A percentile compares a stretch with the other conserved stretches of the same genome.
Conservation (phyloP, 2,113 vertebrate species). For the Cariama cristata region DNA sequence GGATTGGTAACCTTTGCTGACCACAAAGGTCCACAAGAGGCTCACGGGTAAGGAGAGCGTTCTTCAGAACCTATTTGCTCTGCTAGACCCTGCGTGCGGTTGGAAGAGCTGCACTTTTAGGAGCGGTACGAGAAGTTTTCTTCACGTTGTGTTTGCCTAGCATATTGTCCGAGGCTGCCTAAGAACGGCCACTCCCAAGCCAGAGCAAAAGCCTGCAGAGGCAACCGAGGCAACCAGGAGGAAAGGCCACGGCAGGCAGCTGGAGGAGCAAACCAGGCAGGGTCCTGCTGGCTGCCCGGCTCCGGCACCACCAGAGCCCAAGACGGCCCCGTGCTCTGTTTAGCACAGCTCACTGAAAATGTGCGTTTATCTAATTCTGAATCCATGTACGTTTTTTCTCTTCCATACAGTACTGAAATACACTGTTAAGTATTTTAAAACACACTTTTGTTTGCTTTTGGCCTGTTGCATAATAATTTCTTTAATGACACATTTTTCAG, state of each 20-base stretch:
- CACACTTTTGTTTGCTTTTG: not conserved
- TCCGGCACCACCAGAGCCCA: not conserved
- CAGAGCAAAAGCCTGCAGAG: not conserved
- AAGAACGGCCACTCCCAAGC: not conserved
- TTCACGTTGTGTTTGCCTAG: not conserved
- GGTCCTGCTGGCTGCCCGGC: not conserved
- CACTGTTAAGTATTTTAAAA: not conserved
- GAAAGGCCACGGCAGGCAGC: not conserved
- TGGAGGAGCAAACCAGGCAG: accelerated
- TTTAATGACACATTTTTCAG: not conserved
- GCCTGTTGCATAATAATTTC: not conserved
- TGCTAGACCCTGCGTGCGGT: not conserved
- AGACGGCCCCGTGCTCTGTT: accelerated
- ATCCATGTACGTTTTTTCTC: not conserved
- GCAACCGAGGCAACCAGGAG: not conserved
- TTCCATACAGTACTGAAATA: not conserved
- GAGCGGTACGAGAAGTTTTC: not conserved
- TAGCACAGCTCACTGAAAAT: not conserved
- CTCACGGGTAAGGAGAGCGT: not conserved
- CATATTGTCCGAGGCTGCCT: accelerated
- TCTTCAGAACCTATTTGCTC: not conserved
- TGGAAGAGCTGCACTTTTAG: not conserved
- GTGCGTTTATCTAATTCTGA: not conserved
- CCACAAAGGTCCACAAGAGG: not conserved
- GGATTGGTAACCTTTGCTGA: not conserved